Evolutionary conservation across 2,113 vertebrate genomes (phyloP), one percentile per base, ranked within the genome.

Genomic region (Zosterops pallidus): DNA sequence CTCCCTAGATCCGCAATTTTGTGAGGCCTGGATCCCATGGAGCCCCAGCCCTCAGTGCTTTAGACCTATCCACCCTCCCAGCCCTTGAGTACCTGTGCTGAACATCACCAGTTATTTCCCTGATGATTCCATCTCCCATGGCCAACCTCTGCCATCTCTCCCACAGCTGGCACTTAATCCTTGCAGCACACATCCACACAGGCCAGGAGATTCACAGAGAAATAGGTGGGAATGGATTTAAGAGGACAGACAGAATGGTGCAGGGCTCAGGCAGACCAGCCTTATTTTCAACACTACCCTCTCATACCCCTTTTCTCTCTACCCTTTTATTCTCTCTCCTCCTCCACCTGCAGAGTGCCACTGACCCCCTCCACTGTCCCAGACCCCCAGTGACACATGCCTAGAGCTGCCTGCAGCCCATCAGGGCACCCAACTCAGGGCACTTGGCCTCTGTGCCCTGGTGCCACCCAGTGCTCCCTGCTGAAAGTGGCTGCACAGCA

Each of bases 41-140:
- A 53, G 23, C 33, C 35, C n/a, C 64, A 63, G 23, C 5, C 22
- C 33, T 7, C 25, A 18, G 11, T 9, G 20, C 35, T 50, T 31
- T 10, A 41, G 18, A 25, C 18, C 23, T 46, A 15, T 8, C 9
- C 28, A 18, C 14, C 14, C 28, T 49, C 31, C 35, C 42, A 37
- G 7, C 7, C 8, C 21, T 10, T 4, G 0, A 23, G 4, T 3
- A 12, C 5, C 64, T 23, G 23, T 9, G 1, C 8, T 28, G 39
- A 46, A 62, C 29, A 7, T 52, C 53, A 46, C 25, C n/a, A n/a
- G 16, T 12, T 16, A 3, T 35, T 77, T 72, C 21, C 41, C 42
- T 15, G 47, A 42, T 33, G 59, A 41, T 77, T 44, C 49, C 31
- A 14, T 42, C 47, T 57, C n/a, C 33, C 37, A 7, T 4, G 5